Conservation (phyloP, 2,888 invertebrate genomes). For the Lasioglossum marginatum region DNA sequence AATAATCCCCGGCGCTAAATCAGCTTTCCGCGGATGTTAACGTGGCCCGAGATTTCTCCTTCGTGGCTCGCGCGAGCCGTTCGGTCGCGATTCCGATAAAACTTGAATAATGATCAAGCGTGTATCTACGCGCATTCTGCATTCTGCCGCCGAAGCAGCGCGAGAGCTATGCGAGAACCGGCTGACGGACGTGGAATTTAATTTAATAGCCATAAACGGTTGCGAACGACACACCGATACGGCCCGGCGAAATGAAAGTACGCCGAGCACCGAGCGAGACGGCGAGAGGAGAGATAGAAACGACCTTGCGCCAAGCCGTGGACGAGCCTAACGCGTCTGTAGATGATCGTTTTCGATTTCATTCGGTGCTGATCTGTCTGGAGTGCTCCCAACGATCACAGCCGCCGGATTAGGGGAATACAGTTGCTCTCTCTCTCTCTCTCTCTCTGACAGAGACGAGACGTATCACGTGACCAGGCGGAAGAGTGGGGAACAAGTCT, state of each 20-base stretch:
- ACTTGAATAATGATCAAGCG: slow-evolving; percentile 48
- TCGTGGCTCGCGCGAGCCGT: slow-evolving; percentile 12
- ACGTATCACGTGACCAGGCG: too few relatives aligned
- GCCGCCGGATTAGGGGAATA: neutral
- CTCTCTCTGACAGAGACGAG: too few relatives aligned
- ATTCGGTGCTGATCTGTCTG: slow-evolving; percentile 45
- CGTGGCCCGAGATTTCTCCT: slow-evolving; percentile 34
- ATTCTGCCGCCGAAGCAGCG: slow-evolving; percentile 36
- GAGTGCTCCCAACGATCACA: neutral
- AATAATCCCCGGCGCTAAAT: slow-evolving; percentile 22
- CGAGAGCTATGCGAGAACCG: slow-evolving; percentile 26
- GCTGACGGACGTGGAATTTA: slow-evolving; percentile 72
- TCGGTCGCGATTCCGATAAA: slow-evolving; percentile 48
- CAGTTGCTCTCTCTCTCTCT: neutral
- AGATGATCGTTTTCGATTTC: slow-evolving; percentile 78
- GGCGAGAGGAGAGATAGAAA: slow-evolving; percentile 47
- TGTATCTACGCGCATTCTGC: slow-evolving; percentile 17
- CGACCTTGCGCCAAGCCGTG: slow-evolving; percentile 64
- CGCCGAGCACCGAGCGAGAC: slow-evolving; percentile 4
- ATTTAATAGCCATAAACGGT: slow-evolving; percentile 74
- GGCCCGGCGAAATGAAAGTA: slow-evolving; percentile 70
- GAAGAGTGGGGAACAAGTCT: too few relatives aligned
- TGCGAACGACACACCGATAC: slow-evolving; percentile 59
- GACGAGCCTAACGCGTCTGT: slow-evolving; percentile 64
- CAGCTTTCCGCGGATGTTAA: neutral